Evolutionary conservation across 2,888 invertebrate species (phyloP).

Genomic region (Hydropsyche betteni): DNA sequence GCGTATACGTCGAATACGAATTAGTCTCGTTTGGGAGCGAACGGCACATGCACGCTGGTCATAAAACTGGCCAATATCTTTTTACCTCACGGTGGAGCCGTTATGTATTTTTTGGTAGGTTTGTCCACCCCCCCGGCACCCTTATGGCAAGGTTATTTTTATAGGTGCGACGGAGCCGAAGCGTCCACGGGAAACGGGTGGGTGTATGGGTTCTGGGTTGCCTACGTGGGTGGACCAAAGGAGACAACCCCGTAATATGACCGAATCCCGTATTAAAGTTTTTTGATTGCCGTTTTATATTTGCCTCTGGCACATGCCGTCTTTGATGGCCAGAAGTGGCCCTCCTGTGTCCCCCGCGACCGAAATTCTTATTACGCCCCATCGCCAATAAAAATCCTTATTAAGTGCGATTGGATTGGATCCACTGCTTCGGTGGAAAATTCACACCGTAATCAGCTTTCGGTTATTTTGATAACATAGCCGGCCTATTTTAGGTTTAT

Average conservation of each 20-base stretch:
- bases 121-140: slow-evolving; percentile 34
- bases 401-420: slow-evolving; percentile 26
- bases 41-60: slow-evolving; percentile 46
- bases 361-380: slow-evolving; percentile 23
- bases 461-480: not conserved
- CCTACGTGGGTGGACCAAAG: not conserved
- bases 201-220: not conserved
- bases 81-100: slow-evolving; percentile 48
- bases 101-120: slow-evolving; percentile 49
- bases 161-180: slow-evolving; percentile 49
- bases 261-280: slow-evolving; percentile 45
- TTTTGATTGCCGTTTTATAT: slow-evolving; percentile 47
- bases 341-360: not conserved
- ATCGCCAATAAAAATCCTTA: slow-evolving; percentile 30
- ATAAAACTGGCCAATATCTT: slow-evolving; percentile 52
- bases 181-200: slow-evolving; percentile 15
- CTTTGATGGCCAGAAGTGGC: slow-evolving; percentile 42
- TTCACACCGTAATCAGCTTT: not conserved
- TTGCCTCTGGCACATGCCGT: slow-evolving; percentile 35
- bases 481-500: not conserved
- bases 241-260: slow-evolving; percentile 41
- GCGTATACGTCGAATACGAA: slow-evolving; percentile 6
- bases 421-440: slow-evolving; percentile 1
- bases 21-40: slow-evolving; percentile 26
- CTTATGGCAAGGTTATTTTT: slow-evolving; percentile 49